Percentiles rank a stretch among this genome's conserved stretches.
Evolutionary conservation across 2,797 vertebrate genomes (phyloP).

Genomic region (Sebastes aleutianus): DNA sequence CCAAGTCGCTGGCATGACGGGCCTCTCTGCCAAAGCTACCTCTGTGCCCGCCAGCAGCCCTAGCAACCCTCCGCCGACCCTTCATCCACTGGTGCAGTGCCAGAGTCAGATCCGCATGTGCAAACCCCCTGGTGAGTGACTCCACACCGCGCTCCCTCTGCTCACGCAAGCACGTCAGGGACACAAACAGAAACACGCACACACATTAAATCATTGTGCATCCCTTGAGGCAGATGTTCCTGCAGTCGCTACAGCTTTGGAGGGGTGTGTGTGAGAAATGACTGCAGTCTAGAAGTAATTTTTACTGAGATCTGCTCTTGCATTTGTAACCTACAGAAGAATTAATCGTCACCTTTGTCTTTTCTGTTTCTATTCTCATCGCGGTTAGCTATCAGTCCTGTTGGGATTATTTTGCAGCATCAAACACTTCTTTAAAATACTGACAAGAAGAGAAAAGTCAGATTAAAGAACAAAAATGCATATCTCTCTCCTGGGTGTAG

Average conservation of each 20-base stretch:
- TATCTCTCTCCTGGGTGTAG: constrained; percentile 36
- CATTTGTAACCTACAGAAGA: constrained; percentile 20
- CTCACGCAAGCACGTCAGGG: constrained; percentile 37
- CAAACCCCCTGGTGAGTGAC: constrained; percentile 90
- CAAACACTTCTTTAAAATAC: constrained; percentile 39
- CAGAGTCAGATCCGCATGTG: constrained; percentile 94
- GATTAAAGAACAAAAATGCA: constrained; percentile 44
- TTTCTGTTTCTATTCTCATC: constrained; percentile 35
- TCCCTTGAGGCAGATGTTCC: constrained; percentile 57
- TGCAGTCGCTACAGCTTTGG: constrained; percentile 11
- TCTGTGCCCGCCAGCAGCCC: constrained; percentile 82
- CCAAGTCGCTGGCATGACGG: constrained; percentile 76
- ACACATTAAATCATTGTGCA: constrained; percentile 20
- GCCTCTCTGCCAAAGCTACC: constrained; percentile 90
- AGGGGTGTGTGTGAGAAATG: not conserved
- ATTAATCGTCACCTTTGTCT: constrained; percentile 46
- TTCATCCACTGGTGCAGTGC: constrained; percentile 89
- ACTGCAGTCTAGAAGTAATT: constrained; percentile 15
- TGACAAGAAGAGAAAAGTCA: constrained; percentile 44
- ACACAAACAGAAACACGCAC: constrained; percentile 38
- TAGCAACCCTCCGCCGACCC: constrained; percentile 69
- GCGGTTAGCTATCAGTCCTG: constrained; percentile 29
- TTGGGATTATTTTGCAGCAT: constrained; percentile 43
- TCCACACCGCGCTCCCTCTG: constrained; percentile 16
- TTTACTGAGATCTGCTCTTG: constrained; percentile 20